Evolutionary conservation across 2,113 vertebrate genomes (phyloP).

Genomic region (Cyprinodon variegatus): DNA sequence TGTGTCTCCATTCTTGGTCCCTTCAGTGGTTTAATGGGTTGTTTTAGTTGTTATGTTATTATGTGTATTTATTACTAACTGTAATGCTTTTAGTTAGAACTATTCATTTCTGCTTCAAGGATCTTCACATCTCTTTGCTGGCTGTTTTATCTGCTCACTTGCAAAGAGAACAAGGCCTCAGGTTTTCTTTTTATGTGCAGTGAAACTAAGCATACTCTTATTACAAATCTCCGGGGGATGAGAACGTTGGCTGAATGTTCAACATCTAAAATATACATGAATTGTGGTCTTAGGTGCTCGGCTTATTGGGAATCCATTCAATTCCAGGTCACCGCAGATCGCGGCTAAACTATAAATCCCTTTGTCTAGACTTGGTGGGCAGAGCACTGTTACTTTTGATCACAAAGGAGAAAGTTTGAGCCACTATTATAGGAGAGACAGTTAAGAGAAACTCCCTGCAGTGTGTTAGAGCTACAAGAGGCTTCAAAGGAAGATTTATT

Average conservation of each 20-base stretch:
- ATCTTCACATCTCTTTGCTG: conserved; percentile 7
- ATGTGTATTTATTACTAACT: not conserved
- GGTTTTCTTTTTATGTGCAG: conserved; percentile 3
- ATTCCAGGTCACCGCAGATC: conserved; percentile 7
- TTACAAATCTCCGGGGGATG: conserved; percentile 13
- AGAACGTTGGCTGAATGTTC: not conserved
- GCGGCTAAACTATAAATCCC: conserved; percentile 2
- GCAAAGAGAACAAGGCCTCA: conserved; percentile 7
- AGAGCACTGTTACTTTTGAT: conserved; percentile 5
- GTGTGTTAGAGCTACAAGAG: not conserved
- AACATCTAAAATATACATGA: conserved; percentile 22
- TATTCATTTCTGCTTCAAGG: conserved; percentile 34
- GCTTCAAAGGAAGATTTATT: not conserved
- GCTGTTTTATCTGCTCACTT: conserved; percentile 13
- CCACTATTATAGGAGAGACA: not conserved
- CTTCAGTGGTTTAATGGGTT: not conserved
- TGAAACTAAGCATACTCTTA: conserved; percentile 16
- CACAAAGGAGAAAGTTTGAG: conserved; percentile 5
- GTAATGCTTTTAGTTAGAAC: not conserved
- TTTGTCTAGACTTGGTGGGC: conserved; percentile 3
- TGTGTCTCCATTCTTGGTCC: not conserved
- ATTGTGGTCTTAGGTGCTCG: not conserved
- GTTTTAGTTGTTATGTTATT: not conserved
- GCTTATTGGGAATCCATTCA: conserved; percentile 11
- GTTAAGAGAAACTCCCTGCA: not conserved